phyloP scores from a whole-genome alignment of 1,140 invertebrate genomes.

The Bombus fervidus region DNA sequence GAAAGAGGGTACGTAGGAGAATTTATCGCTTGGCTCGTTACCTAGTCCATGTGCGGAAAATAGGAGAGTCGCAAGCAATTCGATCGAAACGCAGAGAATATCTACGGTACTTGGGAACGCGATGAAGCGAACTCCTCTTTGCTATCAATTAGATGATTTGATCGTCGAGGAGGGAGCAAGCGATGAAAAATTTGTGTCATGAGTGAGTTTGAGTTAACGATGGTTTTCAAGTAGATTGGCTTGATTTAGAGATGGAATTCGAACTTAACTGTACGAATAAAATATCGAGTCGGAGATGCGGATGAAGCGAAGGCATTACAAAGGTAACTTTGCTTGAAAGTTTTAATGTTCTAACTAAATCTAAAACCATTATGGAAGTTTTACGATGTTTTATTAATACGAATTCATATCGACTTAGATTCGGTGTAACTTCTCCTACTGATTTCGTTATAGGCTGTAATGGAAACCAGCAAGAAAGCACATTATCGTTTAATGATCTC shows the following conservation, averaged over 20 bases:
- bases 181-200: background rate
- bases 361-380: background rate
- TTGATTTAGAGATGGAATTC: background rate
- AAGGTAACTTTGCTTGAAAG: background rate
- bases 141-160: constrained; percentile 40
- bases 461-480: background rate
- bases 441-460: background rate
- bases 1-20: constrained; percentile 15
- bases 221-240: background rate
- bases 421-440: too few relatives aligned
- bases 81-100: constrained; percentile 25
- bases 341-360: background rate
- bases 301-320: background rate
- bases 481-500: background rate
- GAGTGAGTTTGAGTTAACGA: background rate
- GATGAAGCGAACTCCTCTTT: constrained; percentile 7
- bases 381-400: background rate
- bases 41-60: constrained; percentile 23
- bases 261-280: background rate
- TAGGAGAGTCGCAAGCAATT: constrained; percentile 12
- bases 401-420: background rate
- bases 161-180: background rate
- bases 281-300: background rate
- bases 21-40: constrained; percentile 46
- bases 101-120: background rate